A percentile compares a stretch with the other conserved stretches of the same genome.
Evolutionary conservation across 2,797 vertebrate species (phyloP).

Genomic region (Toxotes lorentzi): DNA sequence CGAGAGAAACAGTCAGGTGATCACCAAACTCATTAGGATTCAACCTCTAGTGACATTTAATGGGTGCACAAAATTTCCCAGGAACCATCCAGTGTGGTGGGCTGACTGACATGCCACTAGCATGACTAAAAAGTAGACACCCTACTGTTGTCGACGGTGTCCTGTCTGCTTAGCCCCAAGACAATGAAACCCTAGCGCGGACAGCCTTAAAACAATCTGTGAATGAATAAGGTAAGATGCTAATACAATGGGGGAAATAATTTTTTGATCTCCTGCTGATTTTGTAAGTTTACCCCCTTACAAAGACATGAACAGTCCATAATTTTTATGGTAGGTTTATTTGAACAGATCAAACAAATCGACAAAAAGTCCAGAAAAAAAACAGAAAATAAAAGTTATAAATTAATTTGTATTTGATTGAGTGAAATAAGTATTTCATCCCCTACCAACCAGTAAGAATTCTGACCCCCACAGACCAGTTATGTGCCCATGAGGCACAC

Average conservation of each 20-base stretch:
- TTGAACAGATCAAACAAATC: too few species aligned
- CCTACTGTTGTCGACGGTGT: not conserved
- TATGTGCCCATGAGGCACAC: too few species aligned
- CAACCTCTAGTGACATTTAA: not conserved
- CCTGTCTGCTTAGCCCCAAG: not conserved
- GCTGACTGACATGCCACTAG: not conserved
- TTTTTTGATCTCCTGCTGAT: too few species aligned
- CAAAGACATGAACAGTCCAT: too few species aligned
- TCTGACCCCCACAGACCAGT: too few species aligned
- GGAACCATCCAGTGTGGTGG: not conserved
- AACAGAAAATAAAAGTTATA: too few species aligned
- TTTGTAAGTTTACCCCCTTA: too few species aligned
- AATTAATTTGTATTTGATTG: too few species aligned
- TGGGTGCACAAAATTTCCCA: not conserved
- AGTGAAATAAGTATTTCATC: too few species aligned
- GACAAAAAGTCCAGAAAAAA: too few species aligned
- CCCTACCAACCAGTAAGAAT: too few species aligned
- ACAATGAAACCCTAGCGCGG: not conserved
- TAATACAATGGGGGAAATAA: constrained; percentile 12
- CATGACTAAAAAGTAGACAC: not conserved
- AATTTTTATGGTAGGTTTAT: too few species aligned
- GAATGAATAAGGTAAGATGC: constrained; percentile 1
- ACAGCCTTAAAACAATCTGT: not conserved
- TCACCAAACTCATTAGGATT: not conserved
- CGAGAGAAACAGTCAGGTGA: not conserved